Conservation (phyloP, 2,797 vertebrate genomes). For the Myioborus melanocephalus region DNA sequence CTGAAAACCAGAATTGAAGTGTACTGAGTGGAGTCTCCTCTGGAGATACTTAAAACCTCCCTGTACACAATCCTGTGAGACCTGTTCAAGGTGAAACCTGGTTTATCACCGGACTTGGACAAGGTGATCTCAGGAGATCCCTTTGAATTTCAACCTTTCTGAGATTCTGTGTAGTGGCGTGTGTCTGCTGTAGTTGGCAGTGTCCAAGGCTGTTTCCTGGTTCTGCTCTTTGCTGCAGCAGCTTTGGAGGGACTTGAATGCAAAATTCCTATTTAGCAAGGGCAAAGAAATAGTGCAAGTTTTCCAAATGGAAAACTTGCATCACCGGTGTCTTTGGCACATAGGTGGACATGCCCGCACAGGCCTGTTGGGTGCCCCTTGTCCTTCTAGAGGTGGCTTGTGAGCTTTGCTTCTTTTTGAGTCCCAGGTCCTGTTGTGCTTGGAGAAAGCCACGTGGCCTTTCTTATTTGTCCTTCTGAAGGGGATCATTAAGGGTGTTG, state of each 20-base stretch:
- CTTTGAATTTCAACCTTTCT: neutral
- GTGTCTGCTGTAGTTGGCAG: neutral
- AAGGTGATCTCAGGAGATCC: neutral
- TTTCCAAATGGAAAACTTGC: neutral
- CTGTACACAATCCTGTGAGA: neutral
- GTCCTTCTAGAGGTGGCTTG: neutral
- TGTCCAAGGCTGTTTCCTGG: neutral
- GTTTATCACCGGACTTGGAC: neutral
- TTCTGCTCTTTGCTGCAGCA: neutral
- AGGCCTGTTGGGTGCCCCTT: neutral
- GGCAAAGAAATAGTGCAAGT: neutral
- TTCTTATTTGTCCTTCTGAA: neutral
- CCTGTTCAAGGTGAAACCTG: neutral
- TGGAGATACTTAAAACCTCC: neutral
- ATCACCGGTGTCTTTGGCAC: neutral
- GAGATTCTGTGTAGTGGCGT: neutral
- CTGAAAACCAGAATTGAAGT: neutral
- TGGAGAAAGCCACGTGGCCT: neutral
- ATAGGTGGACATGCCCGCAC: neutral
- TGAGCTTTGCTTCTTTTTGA: neutral
- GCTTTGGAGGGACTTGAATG: neutral
- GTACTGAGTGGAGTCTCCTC: neutral
- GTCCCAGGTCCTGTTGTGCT: neutral
- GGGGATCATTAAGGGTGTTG: neutral
- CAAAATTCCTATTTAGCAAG: neutral